These are phyloP conservation scores for Lacerta viridis DNA, from an alignment of 2,797 vertebrate species.

Conservation along the genomic window DNA sequence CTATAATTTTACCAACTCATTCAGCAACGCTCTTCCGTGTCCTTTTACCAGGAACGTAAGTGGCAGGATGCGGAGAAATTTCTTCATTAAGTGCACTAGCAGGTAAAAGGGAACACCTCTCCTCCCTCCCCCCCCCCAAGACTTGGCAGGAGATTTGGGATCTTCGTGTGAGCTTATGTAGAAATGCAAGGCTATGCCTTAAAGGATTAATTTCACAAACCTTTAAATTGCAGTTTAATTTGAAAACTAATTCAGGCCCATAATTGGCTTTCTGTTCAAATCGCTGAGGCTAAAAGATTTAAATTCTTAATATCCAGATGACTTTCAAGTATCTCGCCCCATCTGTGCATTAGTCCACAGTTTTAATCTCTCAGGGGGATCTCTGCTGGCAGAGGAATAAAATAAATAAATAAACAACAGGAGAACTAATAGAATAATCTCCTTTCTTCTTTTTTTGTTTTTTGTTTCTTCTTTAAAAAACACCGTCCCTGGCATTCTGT, in stretches of 20 bases:
- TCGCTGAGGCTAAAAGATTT: conserved; percentile 94
- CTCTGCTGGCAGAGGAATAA: conserved; percentile 76
- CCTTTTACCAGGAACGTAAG: conserved; percentile 35
- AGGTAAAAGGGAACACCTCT: conserved; percentile 44
- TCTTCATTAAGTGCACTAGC: conserved; percentile 78
- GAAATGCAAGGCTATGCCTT: conserved; percentile 82
- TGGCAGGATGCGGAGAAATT: conserved; percentile 67
- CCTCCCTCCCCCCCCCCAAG: not conserved
- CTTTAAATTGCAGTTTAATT: conserved; percentile 96
- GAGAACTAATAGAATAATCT: conserved; percentile 73
- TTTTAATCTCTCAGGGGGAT: conserved; percentile 79
- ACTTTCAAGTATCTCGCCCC: conserved; percentile 85
- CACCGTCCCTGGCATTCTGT: conserved; percentile 50
- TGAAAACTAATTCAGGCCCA: conserved; percentile 96
- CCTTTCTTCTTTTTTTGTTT: conserved; percentile 45
- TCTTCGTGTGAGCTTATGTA: conserved; percentile 78
- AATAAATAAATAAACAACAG: conserved; percentile 77
- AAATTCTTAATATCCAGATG: conserved; percentile 93
- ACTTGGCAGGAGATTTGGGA: conserved; percentile 36
- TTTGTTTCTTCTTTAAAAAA: not conserved
- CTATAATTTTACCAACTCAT: conserved; percentile 29
- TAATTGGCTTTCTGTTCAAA: conserved; percentile 98
- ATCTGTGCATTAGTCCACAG: conserved; percentile 79
- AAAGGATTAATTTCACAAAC: conserved; percentile 94
- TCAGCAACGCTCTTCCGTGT: not conserved